phyloP scores from a whole-genome alignment of 2,113 vertebrate genomes.

The Amblyopsis rosae region DNA sequence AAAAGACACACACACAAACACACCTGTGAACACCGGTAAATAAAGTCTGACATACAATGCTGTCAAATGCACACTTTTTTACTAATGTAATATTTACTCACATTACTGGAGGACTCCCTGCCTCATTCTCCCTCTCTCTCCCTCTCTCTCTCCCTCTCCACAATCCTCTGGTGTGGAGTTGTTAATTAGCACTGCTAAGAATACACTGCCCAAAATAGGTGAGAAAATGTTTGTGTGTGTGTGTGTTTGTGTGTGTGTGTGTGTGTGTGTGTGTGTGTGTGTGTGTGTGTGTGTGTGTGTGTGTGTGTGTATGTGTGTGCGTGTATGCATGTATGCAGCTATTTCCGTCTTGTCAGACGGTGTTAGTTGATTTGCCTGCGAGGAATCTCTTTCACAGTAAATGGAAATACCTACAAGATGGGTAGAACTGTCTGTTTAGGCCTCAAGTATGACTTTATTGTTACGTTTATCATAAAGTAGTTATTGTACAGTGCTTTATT shows the following conservation, averaged over 20 bases:
- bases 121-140: slow-evolving; percentile 8
- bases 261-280: slow-evolving; percentile 13
- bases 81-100: slow-evolving; percentile 20
- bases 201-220: slow-evolving; percentile 55
- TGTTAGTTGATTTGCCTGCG: slow-evolving; percentile 25
- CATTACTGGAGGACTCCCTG: slow-evolving; percentile 27
- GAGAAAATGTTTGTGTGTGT: slow-evolving; percentile 5
- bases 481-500: too few relatives aligned
- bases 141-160: slow-evolving; percentile 13
- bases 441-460: neutral
- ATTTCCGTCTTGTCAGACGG: slow-evolving; percentile 66
- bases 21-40: neutral
- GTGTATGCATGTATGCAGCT: slow-evolving; percentile 15
- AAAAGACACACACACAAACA: neutral
- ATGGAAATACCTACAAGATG: slow-evolving; percentile 1
- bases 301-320: neutral
- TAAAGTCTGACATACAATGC: neutral
- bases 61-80: slow-evolving; percentile 7
- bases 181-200: slow-evolving; percentile 71
- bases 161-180: slow-evolving; percentile 49
- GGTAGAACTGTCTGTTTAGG: neutral
- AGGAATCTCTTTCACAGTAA: slow-evolving; percentile 2
- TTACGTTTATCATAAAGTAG: too few relatives aligned
- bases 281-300: slow-evolving; percentile 10
- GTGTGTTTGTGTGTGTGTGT: slow-evolving; percentile 1